A percentile compares a stretch with the other conserved stretches of the same genome.
Evolutionary conservation across 2,113 vertebrate genomes (phyloP).

Genomic region (Pomatostomus ruficeps): DNA sequence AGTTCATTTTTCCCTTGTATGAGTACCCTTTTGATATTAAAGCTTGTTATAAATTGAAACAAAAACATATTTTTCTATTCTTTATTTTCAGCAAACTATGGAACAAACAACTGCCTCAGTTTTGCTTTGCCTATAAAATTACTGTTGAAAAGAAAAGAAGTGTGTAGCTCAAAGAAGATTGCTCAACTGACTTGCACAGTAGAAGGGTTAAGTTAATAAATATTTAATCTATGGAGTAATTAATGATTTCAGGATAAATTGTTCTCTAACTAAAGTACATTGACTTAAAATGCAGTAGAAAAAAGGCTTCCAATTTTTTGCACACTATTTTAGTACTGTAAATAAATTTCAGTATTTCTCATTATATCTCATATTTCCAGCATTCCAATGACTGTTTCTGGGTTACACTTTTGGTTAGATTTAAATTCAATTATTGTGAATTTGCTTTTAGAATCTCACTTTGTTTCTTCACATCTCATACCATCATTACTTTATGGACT

Average conservation of each 20-base stretch:
- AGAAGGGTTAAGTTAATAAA: background rate
- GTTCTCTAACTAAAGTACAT: background rate
- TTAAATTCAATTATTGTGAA: background rate
- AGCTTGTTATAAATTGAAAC: background rate
- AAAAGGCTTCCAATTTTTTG: background rate
- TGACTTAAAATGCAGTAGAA: background rate
- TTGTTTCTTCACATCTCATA: background rate
- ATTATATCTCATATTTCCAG: background rate
- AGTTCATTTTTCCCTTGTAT: background rate
- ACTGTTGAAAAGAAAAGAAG: background rate
- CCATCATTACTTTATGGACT: background rate
- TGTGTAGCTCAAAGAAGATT: background rate
- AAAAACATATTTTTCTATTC: background rate
- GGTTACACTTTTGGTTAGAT: background rate
- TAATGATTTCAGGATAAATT: conserved; percentile 5
- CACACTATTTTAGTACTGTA: background rate
- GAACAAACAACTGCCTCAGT: background rate
- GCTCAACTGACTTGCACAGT: background rate
- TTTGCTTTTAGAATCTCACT: background rate
- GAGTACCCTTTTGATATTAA: background rate
- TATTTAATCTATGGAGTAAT: background rate
- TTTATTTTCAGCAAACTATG: background rate
- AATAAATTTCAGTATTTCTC: background rate
- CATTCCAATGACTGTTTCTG: background rate
- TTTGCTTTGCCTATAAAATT: background rate